Evolutionary conservation across 2,797 vertebrate species (phyloP).

Genomic region (Cirrhinus mrigala): DNA sequence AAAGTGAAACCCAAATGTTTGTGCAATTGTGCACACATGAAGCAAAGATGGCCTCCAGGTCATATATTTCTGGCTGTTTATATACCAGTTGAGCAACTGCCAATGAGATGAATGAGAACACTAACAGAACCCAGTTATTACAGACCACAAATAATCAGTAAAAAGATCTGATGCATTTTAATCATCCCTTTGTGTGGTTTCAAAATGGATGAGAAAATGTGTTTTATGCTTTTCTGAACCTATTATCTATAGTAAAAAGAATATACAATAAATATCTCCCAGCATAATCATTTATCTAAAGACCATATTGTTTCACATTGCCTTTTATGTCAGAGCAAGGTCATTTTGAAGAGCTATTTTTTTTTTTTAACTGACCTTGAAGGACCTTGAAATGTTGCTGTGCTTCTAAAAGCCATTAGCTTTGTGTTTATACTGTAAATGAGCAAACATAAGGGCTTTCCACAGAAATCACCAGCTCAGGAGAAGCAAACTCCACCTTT

Average conservation of each 20-base stretch:
- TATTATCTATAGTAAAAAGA: neutral
- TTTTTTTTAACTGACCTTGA: slow-evolving; percentile 4
- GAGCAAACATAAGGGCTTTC: slow-evolving; percentile 31
- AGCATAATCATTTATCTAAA: neutral
- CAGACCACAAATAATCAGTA: neutral
- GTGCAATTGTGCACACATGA: neutral
- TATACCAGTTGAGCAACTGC: neutral
- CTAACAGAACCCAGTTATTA: neutral
- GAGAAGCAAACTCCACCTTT: slow-evolving; percentile 46
- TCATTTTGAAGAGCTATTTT: neutral
- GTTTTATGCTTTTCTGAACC: neutral
- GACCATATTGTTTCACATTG: neutral
- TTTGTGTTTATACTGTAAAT: slow-evolving; percentile 74
- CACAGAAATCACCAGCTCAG: slow-evolving; percentile 52
- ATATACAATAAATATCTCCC: neutral
- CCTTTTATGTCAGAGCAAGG: neutral
- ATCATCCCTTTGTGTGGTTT: neutral
- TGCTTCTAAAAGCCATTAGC: slow-evolving; percentile 58
- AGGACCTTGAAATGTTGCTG: slow-evolving; percentile 67
- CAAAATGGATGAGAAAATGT: neutral
- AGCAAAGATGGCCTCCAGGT: neutral
- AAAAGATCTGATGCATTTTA: neutral
- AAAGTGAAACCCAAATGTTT: neutral
- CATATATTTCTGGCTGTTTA: neutral
- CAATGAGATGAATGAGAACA: neutral